phyloP scores from a whole-genome alignment of 2,888 invertebrate genomes.

The Amorpha juglandis region DNA sequence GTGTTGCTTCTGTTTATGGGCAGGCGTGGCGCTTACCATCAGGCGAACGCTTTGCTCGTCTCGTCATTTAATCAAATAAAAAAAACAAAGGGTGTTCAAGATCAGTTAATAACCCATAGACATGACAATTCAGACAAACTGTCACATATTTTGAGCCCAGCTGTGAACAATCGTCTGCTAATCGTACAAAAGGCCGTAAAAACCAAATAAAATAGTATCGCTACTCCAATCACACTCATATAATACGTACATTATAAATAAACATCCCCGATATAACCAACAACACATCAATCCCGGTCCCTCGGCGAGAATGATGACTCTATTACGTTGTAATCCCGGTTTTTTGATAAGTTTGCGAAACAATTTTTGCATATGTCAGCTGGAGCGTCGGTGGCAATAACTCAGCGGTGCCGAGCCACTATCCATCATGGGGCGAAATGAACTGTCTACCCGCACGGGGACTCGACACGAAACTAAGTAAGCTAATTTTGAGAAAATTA shows the following conservation, averaged over 20 bases:
- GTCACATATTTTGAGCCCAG: too few relatives aligned
- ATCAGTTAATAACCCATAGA: too few relatives aligned
- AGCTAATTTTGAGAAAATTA: slow-evolving; percentile 27
- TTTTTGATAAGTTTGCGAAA: slow-evolving; percentile 77
- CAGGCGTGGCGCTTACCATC: too few relatives aligned
- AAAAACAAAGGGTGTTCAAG: too few relatives aligned
- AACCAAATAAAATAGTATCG: too few relatives aligned
- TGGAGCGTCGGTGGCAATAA: slow-evolving; percentile 67
- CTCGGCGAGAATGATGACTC: slow-evolving; percentile 53
- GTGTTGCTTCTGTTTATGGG: too few relatives aligned
- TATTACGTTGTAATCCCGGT: slow-evolving; percentile 71
- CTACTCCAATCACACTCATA: neutral
- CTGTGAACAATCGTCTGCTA: too few relatives aligned
- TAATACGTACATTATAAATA: neutral
- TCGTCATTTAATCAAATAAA: too few relatives aligned
- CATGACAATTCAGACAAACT: too few relatives aligned
- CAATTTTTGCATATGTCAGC: slow-evolving; percentile 84
- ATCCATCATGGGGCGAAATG: slow-evolving; percentile 81
- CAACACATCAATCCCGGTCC: slow-evolving; percentile 36
- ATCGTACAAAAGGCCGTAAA: too few relatives aligned
- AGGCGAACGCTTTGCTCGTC: too few relatives aligned
- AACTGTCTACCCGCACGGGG: slow-evolving; percentile 74
- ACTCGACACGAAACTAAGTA: slow-evolving; percentile 67
- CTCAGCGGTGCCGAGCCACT: slow-evolving; percentile 63
- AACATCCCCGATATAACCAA: neutral